Conservation (phyloP, 2,113 vertebrate genomes). For the Cariama cristata region DNA sequence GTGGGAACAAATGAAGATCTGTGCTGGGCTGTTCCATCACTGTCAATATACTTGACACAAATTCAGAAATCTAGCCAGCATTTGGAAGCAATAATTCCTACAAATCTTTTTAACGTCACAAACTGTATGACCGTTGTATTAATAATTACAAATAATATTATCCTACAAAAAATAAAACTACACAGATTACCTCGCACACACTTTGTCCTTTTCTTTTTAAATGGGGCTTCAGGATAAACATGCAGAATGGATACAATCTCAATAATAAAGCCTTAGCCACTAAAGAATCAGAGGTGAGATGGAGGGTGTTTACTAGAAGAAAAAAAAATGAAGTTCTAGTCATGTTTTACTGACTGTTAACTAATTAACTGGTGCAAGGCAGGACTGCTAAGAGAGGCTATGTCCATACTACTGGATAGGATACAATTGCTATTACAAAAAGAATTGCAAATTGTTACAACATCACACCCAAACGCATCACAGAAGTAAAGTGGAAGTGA, state of each 20-base stretch:
- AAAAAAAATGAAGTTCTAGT: background rate
- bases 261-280: background rate
- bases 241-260: background rate
- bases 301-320: background rate
- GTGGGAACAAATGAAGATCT: background rate
- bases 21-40: background rate
- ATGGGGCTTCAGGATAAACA: background rate
- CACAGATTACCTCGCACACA: background rate
- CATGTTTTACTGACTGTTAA: background rate
- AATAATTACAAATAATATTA: conserved; percentile 60
- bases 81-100: background rate
- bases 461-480: background rate
- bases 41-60: background rate
- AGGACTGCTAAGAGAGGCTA: background rate
- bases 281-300: background rate
- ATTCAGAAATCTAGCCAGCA: background rate
- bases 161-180: background rate
- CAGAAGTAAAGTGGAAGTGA: background rate
- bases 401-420: background rate
- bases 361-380: background rate
- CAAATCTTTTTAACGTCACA: conserved; percentile 15
- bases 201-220: background rate
- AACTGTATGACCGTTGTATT: conserved; percentile 40
- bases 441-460: background rate
- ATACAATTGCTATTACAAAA: background rate